These are phyloP conservation scores for Aethes cnicana DNA, from an alignment of 2,888 invertebrate species.

Conservation along the genomic window DNA sequence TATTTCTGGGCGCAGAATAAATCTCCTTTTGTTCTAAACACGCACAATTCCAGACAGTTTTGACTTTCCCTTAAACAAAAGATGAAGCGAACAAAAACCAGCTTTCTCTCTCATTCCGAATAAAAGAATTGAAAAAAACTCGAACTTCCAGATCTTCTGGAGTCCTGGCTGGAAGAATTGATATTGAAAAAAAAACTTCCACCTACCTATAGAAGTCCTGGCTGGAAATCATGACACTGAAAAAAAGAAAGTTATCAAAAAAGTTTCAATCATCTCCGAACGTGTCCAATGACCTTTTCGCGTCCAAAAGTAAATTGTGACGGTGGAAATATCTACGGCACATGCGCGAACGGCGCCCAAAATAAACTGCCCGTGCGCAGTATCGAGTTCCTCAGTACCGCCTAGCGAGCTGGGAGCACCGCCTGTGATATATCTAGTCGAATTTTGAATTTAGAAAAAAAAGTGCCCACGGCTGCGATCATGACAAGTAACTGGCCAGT, in stretches of 20 bases:
- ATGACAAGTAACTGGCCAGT: slow-evolving; percentile 68
- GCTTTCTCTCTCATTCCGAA: background rate
- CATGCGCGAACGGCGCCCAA: slow-evolving; percentile 59
- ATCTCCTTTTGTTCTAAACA: slow-evolving; percentile 16
- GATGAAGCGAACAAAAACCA: background rate
- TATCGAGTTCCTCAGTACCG: slow-evolving; percentile 75
- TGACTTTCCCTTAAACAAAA: slow-evolving; percentile 11
- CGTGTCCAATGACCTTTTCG: slow-evolving; percentile 79
- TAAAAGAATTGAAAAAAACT: too few species aligned
- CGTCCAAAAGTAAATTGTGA: slow-evolving; percentile 74
- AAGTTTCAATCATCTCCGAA: slow-evolving; percentile 43
- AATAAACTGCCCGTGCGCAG: slow-evolving; percentile 65
- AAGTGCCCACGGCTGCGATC: slow-evolving; percentile 51
- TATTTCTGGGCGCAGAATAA: slow-evolving; percentile 2
- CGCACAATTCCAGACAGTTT: slow-evolving; percentile 10
- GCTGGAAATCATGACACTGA: slow-evolving; percentile 1
- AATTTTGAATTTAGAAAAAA: slow-evolving; percentile 39
- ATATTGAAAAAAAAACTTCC: too few species aligned
- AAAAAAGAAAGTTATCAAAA: slow-evolving; percentile 6
- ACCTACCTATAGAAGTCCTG: too few species aligned
- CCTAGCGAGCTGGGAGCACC: slow-evolving; percentile 52
- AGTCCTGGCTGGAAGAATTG: too few species aligned
- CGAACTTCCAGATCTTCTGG: too few species aligned
- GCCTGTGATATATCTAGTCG: slow-evolving; percentile 75
- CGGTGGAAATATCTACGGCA: slow-evolving; percentile 62